Base-by-base conservation (phyloP, 1,140 invertebrate genomes). In the Brachionus paranguensis region DNA sequence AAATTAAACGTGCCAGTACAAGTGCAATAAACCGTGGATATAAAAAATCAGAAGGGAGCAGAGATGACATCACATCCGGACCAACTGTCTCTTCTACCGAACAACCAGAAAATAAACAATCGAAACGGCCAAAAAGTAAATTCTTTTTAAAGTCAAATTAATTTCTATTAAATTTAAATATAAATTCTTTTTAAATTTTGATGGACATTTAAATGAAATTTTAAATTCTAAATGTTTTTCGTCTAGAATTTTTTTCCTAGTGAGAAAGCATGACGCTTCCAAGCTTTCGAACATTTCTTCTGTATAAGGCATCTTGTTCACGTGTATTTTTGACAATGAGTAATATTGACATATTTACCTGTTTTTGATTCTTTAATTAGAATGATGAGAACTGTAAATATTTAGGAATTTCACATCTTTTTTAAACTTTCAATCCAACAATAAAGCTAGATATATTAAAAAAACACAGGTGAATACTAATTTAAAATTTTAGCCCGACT, bases 111-210 rank as follows among this genome's bases (percentile, higher is more conserved):
- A 72, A 64, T 64, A 60, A 55, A 20, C 43, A 45, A 37, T 79
- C 76, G 11, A 79, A 79, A 20, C 43, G 45, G 10, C 76, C 76
- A 60, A 79, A 79, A 79, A 79, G 76, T 79, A 79, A 33, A 7
- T 41, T 41, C 1, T 79, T 79, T 29, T 68, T 68, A 27, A 6
- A n/a, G 55, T 20, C 7, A 3, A 33, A 29, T 24, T 0, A 17
- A 53, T 6, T 53, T 53, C 17, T 17, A 53, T 45, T 45, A 55
- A 55, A 17, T 60, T 60, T 20, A 0, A 20, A 27, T 60, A 7
- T 60, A 60, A 20, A 20, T 60, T 24, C 0, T 10, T 20, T 2
- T 20, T 53, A n/a, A 17, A 53, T 53, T 17, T 53, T 53, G 14
- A n/a, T 14, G 3, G 17, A 6, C 14, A 50, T 50, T 53, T 53